These are phyloP conservation scores for Catharus ustulatus DNA, from an alignment of 2,797 vertebrate genomes.

Conservation along the genomic window DNA sequence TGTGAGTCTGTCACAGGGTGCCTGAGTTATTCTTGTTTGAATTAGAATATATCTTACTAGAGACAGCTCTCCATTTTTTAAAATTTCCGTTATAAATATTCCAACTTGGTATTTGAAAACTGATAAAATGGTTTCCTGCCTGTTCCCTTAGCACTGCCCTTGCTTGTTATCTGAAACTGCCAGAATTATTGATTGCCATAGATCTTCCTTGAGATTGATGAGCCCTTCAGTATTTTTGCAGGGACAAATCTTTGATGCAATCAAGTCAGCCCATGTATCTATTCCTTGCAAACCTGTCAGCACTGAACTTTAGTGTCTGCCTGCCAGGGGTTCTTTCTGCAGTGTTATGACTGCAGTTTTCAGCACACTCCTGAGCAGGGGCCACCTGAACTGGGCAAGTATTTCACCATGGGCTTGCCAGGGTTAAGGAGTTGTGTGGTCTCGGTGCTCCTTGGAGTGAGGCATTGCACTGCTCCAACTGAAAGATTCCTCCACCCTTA, in stretches of 20 bases:
- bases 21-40: background rate
- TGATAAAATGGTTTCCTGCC: background rate
- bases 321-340: background rate
- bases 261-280: background rate
- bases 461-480: background rate
- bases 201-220: background rate
- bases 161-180: background rate
- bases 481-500: background rate
- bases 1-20: background rate
- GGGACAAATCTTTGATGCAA: conserved; percentile 10
- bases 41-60: background rate
- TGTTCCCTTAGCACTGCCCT: background rate
- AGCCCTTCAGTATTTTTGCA: background rate
- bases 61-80: background rate
- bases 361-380: background rate
- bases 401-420: accelerated
- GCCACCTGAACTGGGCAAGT: background rate
- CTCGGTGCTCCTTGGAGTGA: background rate
- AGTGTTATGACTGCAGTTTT: accelerated
- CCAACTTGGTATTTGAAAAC: background rate
- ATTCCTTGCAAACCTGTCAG: background rate
- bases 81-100: background rate
- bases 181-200: background rate
- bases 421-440: background rate
- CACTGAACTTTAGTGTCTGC: background rate